Conservation (phyloP, 2,113 vertebrate genomes). For the Podarcis muralis region DNA sequence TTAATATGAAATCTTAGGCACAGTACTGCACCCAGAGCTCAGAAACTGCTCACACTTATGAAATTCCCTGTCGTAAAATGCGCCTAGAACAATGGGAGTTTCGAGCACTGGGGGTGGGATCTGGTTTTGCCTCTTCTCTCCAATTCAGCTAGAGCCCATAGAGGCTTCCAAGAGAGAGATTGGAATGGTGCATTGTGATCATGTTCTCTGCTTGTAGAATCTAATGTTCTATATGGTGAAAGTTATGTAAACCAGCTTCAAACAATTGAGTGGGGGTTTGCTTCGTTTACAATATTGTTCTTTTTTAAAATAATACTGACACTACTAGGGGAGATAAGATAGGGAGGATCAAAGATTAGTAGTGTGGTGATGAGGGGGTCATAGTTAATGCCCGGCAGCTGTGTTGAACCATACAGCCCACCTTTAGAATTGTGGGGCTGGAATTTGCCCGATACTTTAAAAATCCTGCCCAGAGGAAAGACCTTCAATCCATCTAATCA, state of each 20-base stretch:
- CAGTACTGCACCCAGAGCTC: too few relatives aligned
- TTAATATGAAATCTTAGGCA: too few relatives aligned
- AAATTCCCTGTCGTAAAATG: too few relatives aligned
- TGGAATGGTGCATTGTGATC: neutral
- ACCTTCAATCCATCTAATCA: neutral
- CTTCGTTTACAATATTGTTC: neutral
- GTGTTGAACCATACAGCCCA: neutral
- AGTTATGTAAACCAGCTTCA: neutral
- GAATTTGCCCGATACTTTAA: neutral
- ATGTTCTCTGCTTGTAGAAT: neutral
- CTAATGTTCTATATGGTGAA: neutral
- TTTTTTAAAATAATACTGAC: neutral
- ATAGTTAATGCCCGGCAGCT: neutral
- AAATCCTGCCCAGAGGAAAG: neutral
- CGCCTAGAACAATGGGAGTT: too few relatives aligned
- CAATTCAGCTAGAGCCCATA: neutral
- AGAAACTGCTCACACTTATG: too few relatives aligned
- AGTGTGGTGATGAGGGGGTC: neutral
- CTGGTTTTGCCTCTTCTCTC: neutral
- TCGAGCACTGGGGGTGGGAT: too few relatives aligned
- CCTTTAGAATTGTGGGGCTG: neutral
- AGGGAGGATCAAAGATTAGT: too few relatives aligned
- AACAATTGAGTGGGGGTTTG: neutral
- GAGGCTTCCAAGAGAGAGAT: neutral
- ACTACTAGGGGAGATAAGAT: neutral